Evolutionary conservation across 1,140 invertebrate species (phyloP), one percentile per base, ranked within the genome.

Genomic region (Pseudomyrmex sp.): DNA sequence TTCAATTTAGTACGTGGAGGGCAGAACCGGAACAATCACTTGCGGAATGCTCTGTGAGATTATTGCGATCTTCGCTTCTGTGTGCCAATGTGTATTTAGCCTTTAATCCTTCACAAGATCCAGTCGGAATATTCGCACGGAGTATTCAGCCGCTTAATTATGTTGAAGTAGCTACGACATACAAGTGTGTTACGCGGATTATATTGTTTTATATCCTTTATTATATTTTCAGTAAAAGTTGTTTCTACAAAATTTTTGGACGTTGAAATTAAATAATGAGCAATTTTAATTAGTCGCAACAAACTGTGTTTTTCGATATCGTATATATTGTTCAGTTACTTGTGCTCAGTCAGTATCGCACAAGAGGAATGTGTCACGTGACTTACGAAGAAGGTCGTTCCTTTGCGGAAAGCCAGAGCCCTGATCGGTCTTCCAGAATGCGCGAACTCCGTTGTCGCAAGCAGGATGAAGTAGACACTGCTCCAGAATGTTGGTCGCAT

Each of bases 301-400:
- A 35, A 7, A 35, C 35, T 35, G 5, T 12, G 13, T 12, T 52
- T 52, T 10, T 2, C 9, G 3, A 2, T 52, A 10, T 52, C 12
- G 50, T 52, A 13, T 13, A 13, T 35, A 35, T 35, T 35, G 35
- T 35, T 35, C 35, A 35, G 35, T 35, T 35, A 0, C 35, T 35
- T 35, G 35, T 35, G 35, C 35, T 7, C 5, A 35, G 35, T 35
- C 35, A 35, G 35, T 35, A 35, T 35, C 35, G 35, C 35, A 5
- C 35, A 7, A 35, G 5, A 35, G 5, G 7, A 35, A 35, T 35
- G 13, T 46, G 7, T 15, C 20, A 35, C 0, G 15, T 44, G 44
- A 94, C 94, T 94, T 84, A 94, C 94, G 85, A 93, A 94, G 82
- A 92, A 93, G 44, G 91, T 92, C 89, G 92, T 93, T 61, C 93